Evolutionary conservation across 1,140 invertebrate genomes (phyloP).

Genomic region (Drosophila teissieri): DNA sequence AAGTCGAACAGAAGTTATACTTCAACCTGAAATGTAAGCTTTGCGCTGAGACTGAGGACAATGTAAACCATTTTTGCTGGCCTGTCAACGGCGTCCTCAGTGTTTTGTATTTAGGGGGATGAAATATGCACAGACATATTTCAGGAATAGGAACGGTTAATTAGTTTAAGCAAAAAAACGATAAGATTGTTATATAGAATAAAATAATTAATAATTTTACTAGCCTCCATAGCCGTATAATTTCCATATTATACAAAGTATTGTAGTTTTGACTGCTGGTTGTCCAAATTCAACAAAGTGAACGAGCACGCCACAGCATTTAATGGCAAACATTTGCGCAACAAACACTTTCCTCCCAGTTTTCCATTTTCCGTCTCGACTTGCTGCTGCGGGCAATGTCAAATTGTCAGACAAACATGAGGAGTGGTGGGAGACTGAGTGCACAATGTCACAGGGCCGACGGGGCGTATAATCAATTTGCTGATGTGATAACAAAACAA

Average conservation of each 20-base stretch:
- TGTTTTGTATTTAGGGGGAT: neutral
- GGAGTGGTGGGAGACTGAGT: conserved; percentile 11
- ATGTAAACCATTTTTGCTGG: conserved; percentile 2
- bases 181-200: no score
- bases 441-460: conserved; percentile 33
- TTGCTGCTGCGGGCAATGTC: conserved; percentile 42
- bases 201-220: no score
- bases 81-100: neutral
- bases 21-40: neutral
- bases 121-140: conserved; percentile 2
- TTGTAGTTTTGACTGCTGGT: neutral
- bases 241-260: neutral
- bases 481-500: conserved; percentile 50
- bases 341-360: conserved; percentile 28
- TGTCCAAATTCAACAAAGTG: conserved; percentile 22
- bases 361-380: conserved; percentile 5
- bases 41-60: neutral
- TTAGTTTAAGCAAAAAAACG: neutral
- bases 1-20: conserved; percentile 12
- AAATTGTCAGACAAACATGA: conserved; percentile 32
- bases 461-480: conserved; percentile 57
- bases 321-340: conserved; percentile 32
- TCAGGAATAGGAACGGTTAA: neutral
- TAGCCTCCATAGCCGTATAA: no score
- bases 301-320: conserved; percentile 29